A percentile compares a stretch with the other conserved stretches of the same genome.
These are phyloP conservation scores for Diorhabda carinulata DNA, from an alignment of 1,140 invertebrate species.

Conservation along the genomic window DNA sequence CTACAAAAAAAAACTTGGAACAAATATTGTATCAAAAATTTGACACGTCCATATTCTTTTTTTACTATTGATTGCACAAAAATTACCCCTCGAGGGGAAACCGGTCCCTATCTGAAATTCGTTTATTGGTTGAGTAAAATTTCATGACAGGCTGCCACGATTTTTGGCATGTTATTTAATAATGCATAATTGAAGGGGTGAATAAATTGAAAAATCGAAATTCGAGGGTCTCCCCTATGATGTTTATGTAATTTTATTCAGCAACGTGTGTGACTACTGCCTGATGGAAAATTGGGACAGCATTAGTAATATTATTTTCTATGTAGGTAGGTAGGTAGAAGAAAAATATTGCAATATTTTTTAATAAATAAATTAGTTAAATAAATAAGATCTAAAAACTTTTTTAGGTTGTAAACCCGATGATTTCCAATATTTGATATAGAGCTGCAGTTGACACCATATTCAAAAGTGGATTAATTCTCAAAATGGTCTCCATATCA, in stretches of 20 bases:
- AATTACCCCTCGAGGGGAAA: constrained; percentile 17
- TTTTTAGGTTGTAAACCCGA: too few relatives aligned
- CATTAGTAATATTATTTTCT: neutral
- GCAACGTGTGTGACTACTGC: constrained; percentile 9
- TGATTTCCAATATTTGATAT: too few relatives aligned
- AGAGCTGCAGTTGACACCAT: too few relatives aligned
- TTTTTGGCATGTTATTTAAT: constrained; percentile 20
- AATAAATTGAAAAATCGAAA: constrained; percentile 20
- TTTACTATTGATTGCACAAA: constrained; percentile 13
- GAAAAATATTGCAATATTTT: too few relatives aligned
- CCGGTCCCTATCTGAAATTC: constrained; percentile 7
- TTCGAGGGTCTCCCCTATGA: neutral
- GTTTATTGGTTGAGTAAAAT: constrained; percentile 20
- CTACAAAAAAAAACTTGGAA: too few relatives aligned
- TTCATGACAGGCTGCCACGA: constrained; percentile 20
- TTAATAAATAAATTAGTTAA: too few relatives aligned
- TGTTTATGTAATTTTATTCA: neutral
- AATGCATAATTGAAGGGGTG: constrained; percentile 20
- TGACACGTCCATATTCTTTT: constrained; percentile 15
- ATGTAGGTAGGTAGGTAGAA: too few relatives aligned
- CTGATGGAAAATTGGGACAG: constrained; percentile 4
- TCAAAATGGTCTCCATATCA: too few relatives aligned
- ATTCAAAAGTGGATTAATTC: too few relatives aligned
- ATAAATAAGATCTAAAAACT: too few relatives aligned
- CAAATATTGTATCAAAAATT: neutral